Percentiles rank a stretch among this genome's conserved stretches.
These are phyloP conservation scores for Guaruba guarouba DNA, from an alignment of 2,113 vertebrate species.

Conservation along the genomic window DNA sequence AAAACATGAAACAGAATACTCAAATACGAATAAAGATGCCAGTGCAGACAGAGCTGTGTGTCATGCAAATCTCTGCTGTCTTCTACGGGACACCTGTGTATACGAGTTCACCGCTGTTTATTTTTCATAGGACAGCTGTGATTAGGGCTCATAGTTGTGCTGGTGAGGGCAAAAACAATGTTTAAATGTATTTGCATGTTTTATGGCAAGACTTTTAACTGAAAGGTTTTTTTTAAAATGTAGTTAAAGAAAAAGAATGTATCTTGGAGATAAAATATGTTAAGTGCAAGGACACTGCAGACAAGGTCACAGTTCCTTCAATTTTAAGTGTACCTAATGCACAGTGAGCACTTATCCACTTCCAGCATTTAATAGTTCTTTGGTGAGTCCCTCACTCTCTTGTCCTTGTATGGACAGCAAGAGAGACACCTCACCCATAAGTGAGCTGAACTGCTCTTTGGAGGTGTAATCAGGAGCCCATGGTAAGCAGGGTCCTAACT, in stretches of 20 bases:
- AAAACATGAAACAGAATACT: background rate
- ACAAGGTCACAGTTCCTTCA: background rate
- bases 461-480: background rate
- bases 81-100: background rate
- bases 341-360: background rate
- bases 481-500: background rate
- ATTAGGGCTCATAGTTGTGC: background rate
- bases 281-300: background rate
- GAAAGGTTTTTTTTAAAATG: background rate
- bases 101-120: background rate
- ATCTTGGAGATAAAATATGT: background rate
- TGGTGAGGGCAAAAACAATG: background rate
- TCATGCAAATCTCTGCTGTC: background rate
- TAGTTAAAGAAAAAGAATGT: background rate
- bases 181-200: background rate
- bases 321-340: background rate
- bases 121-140: background rate
- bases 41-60: background rate
- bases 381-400: background rate
- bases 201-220: background rate
- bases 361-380: background rate
- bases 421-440: background rate
- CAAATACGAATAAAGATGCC: background rate
- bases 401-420: background rate
- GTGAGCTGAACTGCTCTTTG: background rate